Percentiles rank a stretch among this genome's conserved stretches.
phyloP scores from a whole-genome alignment of 2,113 vertebrate genomes.

The Sula dactylatra region DNA sequence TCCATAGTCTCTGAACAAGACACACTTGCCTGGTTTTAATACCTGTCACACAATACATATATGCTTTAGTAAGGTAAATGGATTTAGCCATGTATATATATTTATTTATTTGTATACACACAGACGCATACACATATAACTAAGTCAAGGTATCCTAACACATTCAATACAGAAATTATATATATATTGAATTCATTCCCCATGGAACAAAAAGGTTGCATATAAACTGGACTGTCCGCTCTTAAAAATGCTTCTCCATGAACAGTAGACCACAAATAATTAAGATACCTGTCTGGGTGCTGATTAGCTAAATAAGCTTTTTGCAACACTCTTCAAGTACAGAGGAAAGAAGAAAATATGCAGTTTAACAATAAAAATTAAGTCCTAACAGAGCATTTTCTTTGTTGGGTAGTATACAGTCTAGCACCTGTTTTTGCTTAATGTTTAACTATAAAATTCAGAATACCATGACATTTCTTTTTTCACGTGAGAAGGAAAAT shows the following conservation, averaged over 20 bases:
- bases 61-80: background rate
- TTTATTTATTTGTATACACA: background rate
- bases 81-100: background rate
- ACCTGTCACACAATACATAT: slow-evolving; percentile 74
- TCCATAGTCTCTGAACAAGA: slow-evolving; percentile 95
- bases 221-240: background rate
- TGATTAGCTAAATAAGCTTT: background rate
- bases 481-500: background rate
- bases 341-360: background rate
- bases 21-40: slow-evolving; percentile 85
- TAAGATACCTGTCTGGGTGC: background rate
- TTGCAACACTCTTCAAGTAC: background rate
- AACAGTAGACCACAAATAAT: background rate
- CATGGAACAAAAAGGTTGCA: background rate
- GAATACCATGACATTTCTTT: background rate
- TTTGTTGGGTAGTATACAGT: background rate
- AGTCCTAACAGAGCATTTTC: background rate
- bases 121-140: background rate
- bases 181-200: background rate
- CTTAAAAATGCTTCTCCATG: background rate
- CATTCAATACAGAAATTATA: background rate
- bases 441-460: background rate
- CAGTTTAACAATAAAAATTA: background rate
- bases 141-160: background rate
- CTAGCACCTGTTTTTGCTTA: background rate